These are phyloP conservation scores for Xanthorhoe spadicearia DNA, from an alignment of 2,888 invertebrate genomes.

Conservation along the genomic window DNA sequence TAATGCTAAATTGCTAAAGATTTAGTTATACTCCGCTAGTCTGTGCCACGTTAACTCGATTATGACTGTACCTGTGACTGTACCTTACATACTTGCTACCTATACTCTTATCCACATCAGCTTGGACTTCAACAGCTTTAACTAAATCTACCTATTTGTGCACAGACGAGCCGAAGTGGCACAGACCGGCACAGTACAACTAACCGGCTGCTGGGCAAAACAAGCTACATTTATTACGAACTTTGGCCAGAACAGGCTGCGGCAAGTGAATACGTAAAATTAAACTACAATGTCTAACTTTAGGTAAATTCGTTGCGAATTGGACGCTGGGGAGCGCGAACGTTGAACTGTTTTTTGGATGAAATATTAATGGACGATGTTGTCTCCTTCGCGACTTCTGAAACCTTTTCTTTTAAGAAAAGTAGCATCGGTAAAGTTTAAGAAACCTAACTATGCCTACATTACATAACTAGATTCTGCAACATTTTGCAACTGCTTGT, in stretches of 20 bases:
- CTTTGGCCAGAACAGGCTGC: constrained; percentile 51
- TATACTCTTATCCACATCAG: too few species aligned
- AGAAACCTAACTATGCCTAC: not conserved
- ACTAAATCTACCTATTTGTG: not conserved
- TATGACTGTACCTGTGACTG: too few species aligned
- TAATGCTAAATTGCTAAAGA: too few species aligned
- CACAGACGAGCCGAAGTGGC: not conserved
- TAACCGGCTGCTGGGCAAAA: constrained; percentile 43
- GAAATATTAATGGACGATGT: constrained; percentile 21
- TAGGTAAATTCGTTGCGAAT: constrained; percentile 40
- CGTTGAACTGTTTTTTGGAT: constrained; percentile 30
- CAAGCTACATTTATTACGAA: constrained; percentile 59
- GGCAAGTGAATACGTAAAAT: constrained; percentile 57
- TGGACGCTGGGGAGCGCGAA: constrained; percentile 34
- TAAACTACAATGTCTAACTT: constrained; percentile 55
- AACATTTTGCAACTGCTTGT: too few species aligned
- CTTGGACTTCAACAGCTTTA: too few species aligned
- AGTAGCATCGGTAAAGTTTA: not conserved
- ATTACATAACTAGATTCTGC: too few species aligned
- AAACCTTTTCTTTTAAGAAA: not conserved
- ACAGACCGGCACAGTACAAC: constrained; percentile 8
- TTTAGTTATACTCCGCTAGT: too few species aligned
- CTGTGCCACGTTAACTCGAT: too few species aligned
- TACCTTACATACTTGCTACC: too few species aligned
- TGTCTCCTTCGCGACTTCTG: constrained; percentile 3